phyloP scores from a whole-genome alignment of 1,140 invertebrate genomes.

The Oppia nitens region DNA sequence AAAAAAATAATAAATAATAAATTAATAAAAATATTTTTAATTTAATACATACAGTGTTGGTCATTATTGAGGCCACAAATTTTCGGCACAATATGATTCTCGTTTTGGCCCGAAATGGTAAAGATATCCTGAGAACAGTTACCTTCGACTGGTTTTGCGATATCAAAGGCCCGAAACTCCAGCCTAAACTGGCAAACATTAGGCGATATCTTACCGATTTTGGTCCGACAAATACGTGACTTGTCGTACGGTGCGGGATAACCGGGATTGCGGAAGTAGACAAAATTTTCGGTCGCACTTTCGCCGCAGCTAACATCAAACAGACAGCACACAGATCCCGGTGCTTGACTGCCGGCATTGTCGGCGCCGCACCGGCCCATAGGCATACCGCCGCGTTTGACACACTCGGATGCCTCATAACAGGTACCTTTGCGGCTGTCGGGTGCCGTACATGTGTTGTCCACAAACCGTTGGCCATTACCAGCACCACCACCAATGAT shows the following conservation, averaged over 20 bases:
- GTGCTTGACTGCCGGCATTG: background rate
- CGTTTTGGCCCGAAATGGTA: constrained; percentile 43
- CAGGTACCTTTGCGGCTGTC: constrained; percentile 20
- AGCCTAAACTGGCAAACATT: constrained; percentile 55
- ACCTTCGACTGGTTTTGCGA: constrained; percentile 42
- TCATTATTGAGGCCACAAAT: constrained; percentile 64
- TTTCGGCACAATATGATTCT: constrained; percentile 46
- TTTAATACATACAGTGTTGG: constrained; percentile 53
- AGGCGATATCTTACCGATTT: constrained; percentile 15
- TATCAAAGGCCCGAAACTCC: constrained; percentile 48
- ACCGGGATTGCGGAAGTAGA: constrained; percentile 21
- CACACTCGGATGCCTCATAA: constrained; percentile 21
- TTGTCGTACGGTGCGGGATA: constrained; percentile 17
- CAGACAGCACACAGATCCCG: constrained; percentile 21
- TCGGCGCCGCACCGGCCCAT: constrained; percentile 20
- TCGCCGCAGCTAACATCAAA: constrained; percentile 21
- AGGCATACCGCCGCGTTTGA: constrained; percentile 20
- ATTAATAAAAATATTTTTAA: background rate
- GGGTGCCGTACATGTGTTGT: constrained; percentile 16
- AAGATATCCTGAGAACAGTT: constrained; percentile 50
- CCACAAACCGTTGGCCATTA: too few species aligned
- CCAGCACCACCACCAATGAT: too few species aligned
- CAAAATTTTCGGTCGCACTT: constrained; percentile 11
- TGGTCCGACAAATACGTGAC: constrained; percentile 17
- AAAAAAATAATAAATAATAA: constrained; percentile 2